Conservation (phyloP, 2,113 vertebrate species). For the Myotis yumanensis region DNA sequence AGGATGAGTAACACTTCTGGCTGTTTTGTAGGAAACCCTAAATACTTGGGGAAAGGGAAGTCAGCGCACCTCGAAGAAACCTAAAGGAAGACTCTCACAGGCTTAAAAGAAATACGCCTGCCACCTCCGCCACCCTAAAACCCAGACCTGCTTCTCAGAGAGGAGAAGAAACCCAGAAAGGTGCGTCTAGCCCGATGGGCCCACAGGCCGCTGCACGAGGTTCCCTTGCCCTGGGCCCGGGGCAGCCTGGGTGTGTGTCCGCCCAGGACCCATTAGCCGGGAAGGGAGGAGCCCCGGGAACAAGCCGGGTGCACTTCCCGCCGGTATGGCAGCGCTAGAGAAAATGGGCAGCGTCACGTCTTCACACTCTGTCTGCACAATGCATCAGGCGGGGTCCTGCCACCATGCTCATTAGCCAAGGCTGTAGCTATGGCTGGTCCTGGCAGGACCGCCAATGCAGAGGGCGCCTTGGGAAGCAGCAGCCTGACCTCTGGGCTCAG, state of each 20-base stretch:
- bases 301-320: no score
- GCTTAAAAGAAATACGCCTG: not conserved
- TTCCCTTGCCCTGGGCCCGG: not conserved
- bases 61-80: not conserved
- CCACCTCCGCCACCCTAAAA: not conserved
- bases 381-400: not conserved
- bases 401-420: not conserved
- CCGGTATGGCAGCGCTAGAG: fast-evolving
- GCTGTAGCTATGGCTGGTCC: not conserved
- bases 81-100: not conserved
- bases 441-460: not conserved
- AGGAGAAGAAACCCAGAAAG: not conserved
- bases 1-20: not conserved
- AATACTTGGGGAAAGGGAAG: not conserved
- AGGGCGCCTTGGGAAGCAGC: no score
- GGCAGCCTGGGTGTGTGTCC: no score
- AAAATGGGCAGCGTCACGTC: not conserved
- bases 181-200: fast-evolving
- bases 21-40: not conserved
- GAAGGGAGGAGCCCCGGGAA: not conserved
- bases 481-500: not conserved
- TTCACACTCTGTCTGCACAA: not conserved
- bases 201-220: fast-evolving
- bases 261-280: not conserved
- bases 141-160: not conserved